These are phyloP conservation scores for Ctena decussata DNA, from an alignment of 2,888 invertebrate species.

Conservation along the genomic window DNA sequence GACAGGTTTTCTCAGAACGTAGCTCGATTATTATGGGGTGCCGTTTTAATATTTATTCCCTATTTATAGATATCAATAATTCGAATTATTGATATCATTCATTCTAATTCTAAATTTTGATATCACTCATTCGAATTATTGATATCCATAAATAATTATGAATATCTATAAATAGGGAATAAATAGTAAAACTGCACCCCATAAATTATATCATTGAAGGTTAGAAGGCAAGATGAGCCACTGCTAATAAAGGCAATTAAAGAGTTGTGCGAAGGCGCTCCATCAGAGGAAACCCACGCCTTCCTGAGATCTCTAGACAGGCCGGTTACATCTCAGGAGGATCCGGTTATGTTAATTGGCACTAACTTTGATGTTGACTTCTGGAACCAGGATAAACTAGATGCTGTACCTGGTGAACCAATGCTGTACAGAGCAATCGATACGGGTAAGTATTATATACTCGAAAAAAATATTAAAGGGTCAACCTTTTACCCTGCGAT, in stretches of 20 bases:
- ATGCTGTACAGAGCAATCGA: not conserved
- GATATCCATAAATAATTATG: too few species aligned
- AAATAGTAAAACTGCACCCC: too few species aligned
- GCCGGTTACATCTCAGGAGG: not conserved
- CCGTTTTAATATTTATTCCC: not conserved
- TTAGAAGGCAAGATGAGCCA: not conserved
- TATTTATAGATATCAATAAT: not conserved
- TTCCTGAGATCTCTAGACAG: not conserved
- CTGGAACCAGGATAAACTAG: constrained; percentile 3
- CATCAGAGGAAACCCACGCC: not conserved
- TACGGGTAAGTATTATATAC: too few species aligned
- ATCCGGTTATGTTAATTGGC: not conserved
- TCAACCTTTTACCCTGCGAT: too few species aligned
- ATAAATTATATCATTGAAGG: too few species aligned
- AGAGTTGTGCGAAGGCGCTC: not conserved
- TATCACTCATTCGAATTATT: too few species aligned
- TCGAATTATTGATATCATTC: not conserved
- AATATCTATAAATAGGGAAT: too few species aligned
- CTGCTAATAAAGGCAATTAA: not conserved
- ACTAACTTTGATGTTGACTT: constrained; percentile 10
- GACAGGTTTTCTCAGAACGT: not conserved
- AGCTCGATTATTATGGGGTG: not conserved
- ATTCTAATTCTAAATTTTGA: not conserved
- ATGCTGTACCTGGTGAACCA: not conserved
- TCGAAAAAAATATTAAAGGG: too few species aligned